Percentiles rank a stretch among this genome's conserved stretches.
Evolutionary conservation across 2,888 invertebrate species (phyloP).

Genomic region (Lumbricus terrestris): DNA sequence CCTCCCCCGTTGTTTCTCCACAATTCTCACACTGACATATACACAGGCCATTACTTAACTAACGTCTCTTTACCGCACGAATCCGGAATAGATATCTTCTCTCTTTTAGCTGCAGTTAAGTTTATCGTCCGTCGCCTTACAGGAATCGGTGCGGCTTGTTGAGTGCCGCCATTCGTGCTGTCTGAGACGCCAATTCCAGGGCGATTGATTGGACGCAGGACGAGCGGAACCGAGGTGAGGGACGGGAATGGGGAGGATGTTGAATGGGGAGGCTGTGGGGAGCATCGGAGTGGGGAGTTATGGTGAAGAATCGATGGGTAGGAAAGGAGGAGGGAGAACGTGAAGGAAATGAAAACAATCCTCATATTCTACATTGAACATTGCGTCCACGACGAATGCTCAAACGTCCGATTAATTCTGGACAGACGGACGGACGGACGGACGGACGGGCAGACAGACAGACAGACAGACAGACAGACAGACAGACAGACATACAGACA

Average conservation of each 20-base stretch:
- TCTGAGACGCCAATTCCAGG: neutral
- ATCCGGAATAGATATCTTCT: neutral
- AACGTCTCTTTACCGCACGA: too few relatives aligned
- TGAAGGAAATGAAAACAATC: neutral
- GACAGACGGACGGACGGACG: neutral
- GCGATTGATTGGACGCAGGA: neutral
- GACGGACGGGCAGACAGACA: too few relatives aligned
- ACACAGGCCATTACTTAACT: neutral
- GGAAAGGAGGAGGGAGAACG: neutral
- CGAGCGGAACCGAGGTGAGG: neutral
- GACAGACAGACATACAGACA: too few relatives aligned
- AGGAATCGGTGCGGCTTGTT: neutral
- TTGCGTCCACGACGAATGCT: neutral
- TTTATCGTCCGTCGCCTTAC: neutral
- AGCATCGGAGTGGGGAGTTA: neutral
- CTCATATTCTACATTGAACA: neutral
- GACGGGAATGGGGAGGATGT: too few relatives aligned
- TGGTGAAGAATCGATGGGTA: neutral
- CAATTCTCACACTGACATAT: too few relatives aligned
- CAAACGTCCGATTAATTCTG: neutral
- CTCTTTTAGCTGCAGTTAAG: neutral
- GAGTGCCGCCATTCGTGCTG: neutral
- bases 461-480: too few relatives aligned
- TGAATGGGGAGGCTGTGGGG: neutral
- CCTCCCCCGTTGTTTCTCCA: too few relatives aligned